phyloP scores from a whole-genome alignment of 2,888 invertebrate genomes.

The Eurytoma californica region DNA sequence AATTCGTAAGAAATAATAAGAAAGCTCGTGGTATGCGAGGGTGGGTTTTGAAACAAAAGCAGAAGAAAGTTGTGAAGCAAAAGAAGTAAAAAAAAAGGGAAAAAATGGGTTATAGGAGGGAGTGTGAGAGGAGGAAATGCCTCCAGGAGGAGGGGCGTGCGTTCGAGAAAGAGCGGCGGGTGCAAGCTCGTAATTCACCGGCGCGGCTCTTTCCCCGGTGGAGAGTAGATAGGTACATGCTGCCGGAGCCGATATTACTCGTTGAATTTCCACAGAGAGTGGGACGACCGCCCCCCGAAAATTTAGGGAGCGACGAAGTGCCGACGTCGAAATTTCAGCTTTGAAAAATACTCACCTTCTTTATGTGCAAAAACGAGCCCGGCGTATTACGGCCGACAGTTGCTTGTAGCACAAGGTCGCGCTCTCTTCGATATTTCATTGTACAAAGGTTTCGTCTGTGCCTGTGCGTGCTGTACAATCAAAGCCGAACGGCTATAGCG shows the following conservation, averaged over 20 bases:
- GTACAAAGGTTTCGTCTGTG: too few relatives aligned
- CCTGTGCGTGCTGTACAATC: too few relatives aligned
- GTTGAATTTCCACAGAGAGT: constrained; percentile 27
- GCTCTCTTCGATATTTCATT: too few relatives aligned
- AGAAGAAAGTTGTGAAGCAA: neutral
- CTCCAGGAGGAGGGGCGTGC: constrained; percentile 41
- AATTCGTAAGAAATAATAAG: constrained; percentile 47
- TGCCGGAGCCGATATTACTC: constrained; percentile 33
- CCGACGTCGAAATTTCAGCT: neutral
- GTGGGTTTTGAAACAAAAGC: too few relatives aligned
- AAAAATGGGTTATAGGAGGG: neutral
- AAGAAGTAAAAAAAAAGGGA: neutral
- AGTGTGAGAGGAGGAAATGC: constrained; percentile 28
- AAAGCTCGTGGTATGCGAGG: too few relatives aligned
- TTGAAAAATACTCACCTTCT: too few relatives aligned
- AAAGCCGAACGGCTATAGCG: too few relatives aligned
- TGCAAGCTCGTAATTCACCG: constrained; percentile 42
- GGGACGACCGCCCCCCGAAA: neutral
- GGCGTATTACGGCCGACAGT: too few relatives aligned
- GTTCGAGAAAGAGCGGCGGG: constrained; percentile 29
- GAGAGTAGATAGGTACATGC: constrained; percentile 10
- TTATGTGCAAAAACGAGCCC: too few relatives aligned
- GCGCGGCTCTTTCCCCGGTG: neutral
- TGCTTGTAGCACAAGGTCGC: too few relatives aligned
- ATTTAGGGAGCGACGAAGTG: neutral